Evolutionary conservation across 2,797 vertebrate genomes (phyloP).

Genomic region (Acridotheres tristis): DNA sequence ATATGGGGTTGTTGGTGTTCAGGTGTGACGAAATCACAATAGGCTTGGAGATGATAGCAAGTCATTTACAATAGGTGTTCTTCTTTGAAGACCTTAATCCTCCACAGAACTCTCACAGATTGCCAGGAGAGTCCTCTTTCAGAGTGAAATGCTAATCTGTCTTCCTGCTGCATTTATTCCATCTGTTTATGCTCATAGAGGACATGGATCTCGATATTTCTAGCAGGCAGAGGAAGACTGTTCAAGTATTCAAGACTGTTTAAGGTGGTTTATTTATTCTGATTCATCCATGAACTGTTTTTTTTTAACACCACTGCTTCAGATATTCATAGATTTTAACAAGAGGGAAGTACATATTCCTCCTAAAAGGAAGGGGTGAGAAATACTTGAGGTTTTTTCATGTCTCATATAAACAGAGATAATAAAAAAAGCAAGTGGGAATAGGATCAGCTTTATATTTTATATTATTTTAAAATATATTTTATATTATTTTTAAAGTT

Average conservation of each 20-base stretch:
- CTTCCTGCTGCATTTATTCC: not conserved
- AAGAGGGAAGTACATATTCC: not conserved
- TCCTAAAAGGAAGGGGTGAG: not conserved
- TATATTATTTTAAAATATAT: not conserved
- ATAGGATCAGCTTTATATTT: not conserved
- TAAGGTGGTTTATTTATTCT: not conserved
- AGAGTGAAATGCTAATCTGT: not conserved
- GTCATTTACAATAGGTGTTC: not conserved
- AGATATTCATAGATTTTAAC: not conserved
- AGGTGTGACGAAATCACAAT: not conserved
- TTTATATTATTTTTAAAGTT: not conserved
- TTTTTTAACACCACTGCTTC: not conserved
- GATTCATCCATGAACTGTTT: not conserved
- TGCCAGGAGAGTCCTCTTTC: not conserved
- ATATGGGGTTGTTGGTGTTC: not conserved
- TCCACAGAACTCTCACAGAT: not conserved
- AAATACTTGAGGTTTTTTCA: not conserved
- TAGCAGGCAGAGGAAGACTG: not conserved
- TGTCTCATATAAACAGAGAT: not conserved
- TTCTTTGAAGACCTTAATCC: not conserved
- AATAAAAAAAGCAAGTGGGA: not conserved
- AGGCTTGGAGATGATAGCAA: not conserved
- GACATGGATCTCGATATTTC: not conserved
- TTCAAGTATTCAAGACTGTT: not conserved
- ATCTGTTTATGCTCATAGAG: not conserved